Evolutionary conservation across 1,140 invertebrate species (phyloP), one percentile per base, ranked within the genome.

Genomic region (Aphis gossypii): DNA sequence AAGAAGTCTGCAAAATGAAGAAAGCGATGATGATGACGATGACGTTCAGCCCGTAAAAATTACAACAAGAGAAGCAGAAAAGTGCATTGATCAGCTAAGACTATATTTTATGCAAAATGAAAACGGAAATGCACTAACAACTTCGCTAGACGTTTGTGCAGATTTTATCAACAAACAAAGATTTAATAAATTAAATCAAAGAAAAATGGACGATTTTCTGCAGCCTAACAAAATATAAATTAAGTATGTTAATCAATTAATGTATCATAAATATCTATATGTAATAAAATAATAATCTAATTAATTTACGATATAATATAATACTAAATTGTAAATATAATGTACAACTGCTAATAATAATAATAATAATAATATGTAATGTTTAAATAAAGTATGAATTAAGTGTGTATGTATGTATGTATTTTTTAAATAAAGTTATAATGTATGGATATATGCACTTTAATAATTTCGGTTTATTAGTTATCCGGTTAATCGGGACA

Each of bases 1-100:
- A 35, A 88, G 76, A 38, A 82, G n/a, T 38, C n/a, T 82, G 68
- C 68, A 82, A 82, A 82, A 82, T 82, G n/a, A 82, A 82, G 68
- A 35, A n/a, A 82, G 68, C 7, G n/a, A 82, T 82, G n/a, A 82
- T n/a, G 14, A 82, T 35, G 68, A 38, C 68, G 5, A 60, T 25
- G n/a, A 76, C n/a, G 68, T 76, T 82, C n/a, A 82, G 7, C 68
- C 68, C n/a, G 60, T 82, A 6, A 82, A 35, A 82, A 82, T 82
- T 82, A 35, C 68, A 35, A 82, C 68, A 35, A 82, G n/a, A 82
- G 68, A 82, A 82, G 14, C 68, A 82, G 68, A 82, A 82, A 82
- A 82, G 68, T 82, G 68, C 68, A 38, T 82, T 82, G 68, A 82
- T 82, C 68, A 82, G n/a, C 68, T 82, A 0, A 82, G 68, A 82